phyloP scores from a whole-genome alignment of 2,797 vertebrate genomes.

The Pagetopsis macropterus region DNA sequence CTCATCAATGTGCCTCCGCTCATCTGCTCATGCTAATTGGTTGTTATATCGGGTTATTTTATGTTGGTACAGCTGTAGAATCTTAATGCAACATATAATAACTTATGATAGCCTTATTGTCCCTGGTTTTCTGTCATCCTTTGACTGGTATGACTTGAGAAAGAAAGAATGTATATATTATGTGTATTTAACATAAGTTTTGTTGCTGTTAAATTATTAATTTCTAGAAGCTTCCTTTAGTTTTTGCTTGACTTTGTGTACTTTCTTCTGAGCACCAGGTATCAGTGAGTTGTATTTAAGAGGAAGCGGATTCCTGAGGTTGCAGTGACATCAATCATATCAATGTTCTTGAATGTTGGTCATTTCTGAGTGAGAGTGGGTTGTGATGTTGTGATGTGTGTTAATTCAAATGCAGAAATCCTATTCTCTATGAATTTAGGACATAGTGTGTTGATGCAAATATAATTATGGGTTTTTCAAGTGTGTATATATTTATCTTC shows the following conservation, averaged over 20 bases:
- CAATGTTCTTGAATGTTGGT: conserved; percentile 16
- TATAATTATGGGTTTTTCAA: conserved; percentile 29
- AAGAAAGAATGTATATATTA: background rate
- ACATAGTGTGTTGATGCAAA: conserved; percentile 18
- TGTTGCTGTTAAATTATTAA: background rate
- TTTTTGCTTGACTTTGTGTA: background rate
- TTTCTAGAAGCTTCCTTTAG: background rate
- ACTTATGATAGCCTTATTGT: background rate
- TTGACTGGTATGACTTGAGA: background rate
- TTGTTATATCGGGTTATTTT: too few relatives aligned
- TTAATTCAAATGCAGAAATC: background rate
- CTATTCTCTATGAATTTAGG: conserved; percentile 4
- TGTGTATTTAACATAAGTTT: conserved; percentile 1
- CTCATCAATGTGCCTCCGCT: background rate
- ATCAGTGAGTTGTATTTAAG: background rate
- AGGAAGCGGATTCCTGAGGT: background rate
- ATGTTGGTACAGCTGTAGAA: too few relatives aligned
- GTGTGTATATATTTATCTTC: conserved; percentile 15
- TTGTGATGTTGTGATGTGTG: conserved; percentile 11
- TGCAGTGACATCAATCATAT: conserved; percentile 20
- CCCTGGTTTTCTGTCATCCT: background rate
- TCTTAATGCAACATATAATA: too few relatives aligned
- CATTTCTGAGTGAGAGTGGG: conserved; percentile 19
- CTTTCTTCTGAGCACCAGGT: conserved; percentile 1
- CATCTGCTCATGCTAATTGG: background rate